These are phyloP conservation scores for Popillia japonica DNA, from an alignment of 1,140 invertebrate species.

Conservation along the genomic window DNA sequence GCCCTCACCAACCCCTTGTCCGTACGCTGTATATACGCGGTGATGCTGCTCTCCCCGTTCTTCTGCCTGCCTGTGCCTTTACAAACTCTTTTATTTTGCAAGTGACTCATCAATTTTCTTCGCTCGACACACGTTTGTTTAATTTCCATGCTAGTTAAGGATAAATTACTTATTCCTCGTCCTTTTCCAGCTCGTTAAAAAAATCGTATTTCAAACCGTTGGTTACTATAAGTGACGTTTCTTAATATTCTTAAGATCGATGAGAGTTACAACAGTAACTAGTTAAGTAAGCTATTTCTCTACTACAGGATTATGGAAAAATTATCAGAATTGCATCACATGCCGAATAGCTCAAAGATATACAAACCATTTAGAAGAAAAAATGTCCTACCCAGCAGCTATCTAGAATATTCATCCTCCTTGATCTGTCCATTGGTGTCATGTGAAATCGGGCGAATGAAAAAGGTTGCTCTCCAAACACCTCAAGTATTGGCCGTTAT, in stretches of 20 bases:
- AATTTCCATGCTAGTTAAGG: constrained; percentile 2
- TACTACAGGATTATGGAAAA: too few relatives aligned
- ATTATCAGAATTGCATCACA: too few relatives aligned
- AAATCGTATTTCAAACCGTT: background rate
- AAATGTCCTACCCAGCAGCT: too few relatives aligned
- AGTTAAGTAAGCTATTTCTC: too few relatives aligned
- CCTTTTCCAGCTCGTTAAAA: constrained; percentile 6
- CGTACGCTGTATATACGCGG: constrained; percentile 35
- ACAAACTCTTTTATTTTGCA: constrained; percentile 56
- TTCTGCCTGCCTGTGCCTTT: constrained; percentile 41
- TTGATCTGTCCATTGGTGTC: too few relatives aligned
- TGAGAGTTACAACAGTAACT: background rate
- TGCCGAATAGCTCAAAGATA: too few relatives aligned
- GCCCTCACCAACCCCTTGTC: constrained; percentile 50
- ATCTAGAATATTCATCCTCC: too few relatives aligned
- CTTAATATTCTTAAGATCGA: background rate
- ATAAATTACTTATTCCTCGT: constrained; percentile 12
- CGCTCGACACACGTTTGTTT: constrained; percentile 26
- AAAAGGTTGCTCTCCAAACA: too few relatives aligned
- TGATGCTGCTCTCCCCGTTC: constrained; percentile 39
- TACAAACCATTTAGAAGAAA: too few relatives aligned
- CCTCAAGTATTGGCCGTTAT: too few relatives aligned
- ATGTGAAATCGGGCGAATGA: too few relatives aligned
- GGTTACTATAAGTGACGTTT: background rate
- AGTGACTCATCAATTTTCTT: constrained; percentile 59